A percentile compares a stretch with the other conserved stretches of the same genome.
Conservation (phyloP, 2,888 invertebrate genomes). For the Empis livida region DNA sequence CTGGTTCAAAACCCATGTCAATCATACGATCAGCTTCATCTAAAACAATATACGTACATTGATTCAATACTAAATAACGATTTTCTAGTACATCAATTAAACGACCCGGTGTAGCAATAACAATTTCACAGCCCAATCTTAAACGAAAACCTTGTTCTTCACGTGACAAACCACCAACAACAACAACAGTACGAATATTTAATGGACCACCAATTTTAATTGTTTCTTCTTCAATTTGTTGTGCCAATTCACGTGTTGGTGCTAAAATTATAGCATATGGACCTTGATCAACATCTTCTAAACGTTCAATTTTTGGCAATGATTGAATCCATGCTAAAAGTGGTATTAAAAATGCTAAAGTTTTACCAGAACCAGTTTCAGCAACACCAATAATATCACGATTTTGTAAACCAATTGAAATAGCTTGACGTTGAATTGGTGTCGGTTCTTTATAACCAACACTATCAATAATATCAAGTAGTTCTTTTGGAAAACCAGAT, state of each 20-base stretch:
- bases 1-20: conserved; percentile 99
- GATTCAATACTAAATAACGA: conserved; percentile 87
- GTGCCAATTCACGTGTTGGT: conserved; percentile 97
- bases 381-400: conserved; percentile 98
- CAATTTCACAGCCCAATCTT: conserved; percentile 96
- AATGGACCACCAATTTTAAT: conserved; percentile 91
- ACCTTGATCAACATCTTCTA: conserved; percentile 85
- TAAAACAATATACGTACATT: conserved; percentile 95
- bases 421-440: conserved; percentile 98
- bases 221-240: conserved; percentile 98
- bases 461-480: conserved; percentile 85
- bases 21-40: conserved; percentile 99
- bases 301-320: conserved; percentile 86
- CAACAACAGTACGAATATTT: conserved; percentile 87
- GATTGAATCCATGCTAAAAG: conserved; percentile 96
- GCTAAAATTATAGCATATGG: conserved; percentile 99
- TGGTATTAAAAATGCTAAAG: conserved; percentile 94
- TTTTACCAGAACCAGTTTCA: conserved; percentile 98
- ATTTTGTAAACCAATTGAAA: conserved; percentile 92
- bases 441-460: conserved; percentile 97
- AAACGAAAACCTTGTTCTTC: conserved; percentile 98
- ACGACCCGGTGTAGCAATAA: conserved; percentile 99
- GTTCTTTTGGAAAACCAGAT: conserved; percentile 75
- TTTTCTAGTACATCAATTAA: conserved; percentile 97
- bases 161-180: conserved; percentile 94